Conservation (phyloP, 2,797 vertebrate species). For the Tapera naevia region DNA sequence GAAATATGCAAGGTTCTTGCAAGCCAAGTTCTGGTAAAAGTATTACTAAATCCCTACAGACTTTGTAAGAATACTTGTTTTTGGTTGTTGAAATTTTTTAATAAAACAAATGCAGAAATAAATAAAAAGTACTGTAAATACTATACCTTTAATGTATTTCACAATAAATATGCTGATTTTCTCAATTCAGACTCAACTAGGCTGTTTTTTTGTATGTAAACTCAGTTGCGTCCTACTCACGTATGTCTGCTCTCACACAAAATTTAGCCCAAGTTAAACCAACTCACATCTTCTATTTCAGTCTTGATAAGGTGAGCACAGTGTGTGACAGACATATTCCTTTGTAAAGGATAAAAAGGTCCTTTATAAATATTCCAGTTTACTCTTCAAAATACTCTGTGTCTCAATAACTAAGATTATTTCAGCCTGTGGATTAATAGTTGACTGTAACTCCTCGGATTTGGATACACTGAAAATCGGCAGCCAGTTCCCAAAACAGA, state of each 20-base stretch:
- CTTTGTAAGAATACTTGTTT: background rate
- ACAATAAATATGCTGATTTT: background rate
- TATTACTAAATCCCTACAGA: background rate
- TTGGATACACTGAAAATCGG: background rate
- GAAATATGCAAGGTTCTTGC: background rate
- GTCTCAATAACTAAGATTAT: background rate
- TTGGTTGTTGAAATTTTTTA: accelerated
- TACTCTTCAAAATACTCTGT: background rate
- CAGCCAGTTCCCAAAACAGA: background rate
- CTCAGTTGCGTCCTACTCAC: background rate
- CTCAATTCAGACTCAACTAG: background rate
- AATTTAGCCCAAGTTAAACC: background rate
- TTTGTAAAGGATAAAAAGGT: background rate
- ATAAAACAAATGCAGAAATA: background rate
- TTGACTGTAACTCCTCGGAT: background rate
- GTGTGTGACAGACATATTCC: background rate
- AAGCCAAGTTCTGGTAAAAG: background rate
- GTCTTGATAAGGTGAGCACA: background rate
- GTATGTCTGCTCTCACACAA: background rate
- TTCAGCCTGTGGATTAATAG: background rate
- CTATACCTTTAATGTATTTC: background rate
- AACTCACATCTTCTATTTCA: background rate
- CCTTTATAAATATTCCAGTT: background rate
- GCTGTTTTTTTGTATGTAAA: background rate
- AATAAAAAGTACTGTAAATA: background rate